Conservation (phyloP, 2,888 invertebrate species). For the Spilarctia lutea region DNA sequence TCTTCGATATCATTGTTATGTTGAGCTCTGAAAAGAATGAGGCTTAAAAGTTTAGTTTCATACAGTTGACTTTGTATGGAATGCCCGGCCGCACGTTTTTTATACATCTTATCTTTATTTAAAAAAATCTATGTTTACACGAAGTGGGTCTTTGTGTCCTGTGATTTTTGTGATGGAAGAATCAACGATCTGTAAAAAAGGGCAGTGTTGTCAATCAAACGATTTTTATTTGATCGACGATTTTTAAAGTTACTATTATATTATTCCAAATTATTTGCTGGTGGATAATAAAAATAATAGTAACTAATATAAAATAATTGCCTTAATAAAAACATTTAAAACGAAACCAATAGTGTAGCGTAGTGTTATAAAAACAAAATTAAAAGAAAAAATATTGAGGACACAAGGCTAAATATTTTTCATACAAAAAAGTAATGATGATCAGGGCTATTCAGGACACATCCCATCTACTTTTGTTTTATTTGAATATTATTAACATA, state of each 20-base stretch:
- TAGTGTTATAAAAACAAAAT: background rate
- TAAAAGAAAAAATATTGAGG: background rate
- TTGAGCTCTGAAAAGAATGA: conserved; percentile 37
- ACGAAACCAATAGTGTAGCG: background rate
- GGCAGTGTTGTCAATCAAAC: background rate
- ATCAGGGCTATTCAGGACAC: background rate
- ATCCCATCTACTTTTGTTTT: background rate
- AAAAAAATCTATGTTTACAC: background rate
- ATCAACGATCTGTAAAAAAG: conserved; percentile 10
- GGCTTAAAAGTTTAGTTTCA: conserved; percentile 43
- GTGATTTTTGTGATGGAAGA: conserved; percentile 7
- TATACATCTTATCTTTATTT: conserved; percentile 8
- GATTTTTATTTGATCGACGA: background rate
- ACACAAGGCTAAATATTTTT: background rate
- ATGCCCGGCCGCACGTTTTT: conserved; percentile 28
- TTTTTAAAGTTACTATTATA: background rate
- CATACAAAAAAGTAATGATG: background rate
- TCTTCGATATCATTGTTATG: conserved; percentile 26
- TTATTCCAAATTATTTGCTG: background rate
- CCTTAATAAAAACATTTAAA: background rate
- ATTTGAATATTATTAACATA: background rate
- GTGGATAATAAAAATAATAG: background rate
- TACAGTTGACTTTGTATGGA: conserved; percentile 41
- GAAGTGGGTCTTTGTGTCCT: background rate
- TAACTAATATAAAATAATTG: background rate